These are phyloP conservation scores for Gandaritis pyraliata DNA, from an alignment of 2,888 invertebrate genomes.

Conservation along the genomic window DNA sequence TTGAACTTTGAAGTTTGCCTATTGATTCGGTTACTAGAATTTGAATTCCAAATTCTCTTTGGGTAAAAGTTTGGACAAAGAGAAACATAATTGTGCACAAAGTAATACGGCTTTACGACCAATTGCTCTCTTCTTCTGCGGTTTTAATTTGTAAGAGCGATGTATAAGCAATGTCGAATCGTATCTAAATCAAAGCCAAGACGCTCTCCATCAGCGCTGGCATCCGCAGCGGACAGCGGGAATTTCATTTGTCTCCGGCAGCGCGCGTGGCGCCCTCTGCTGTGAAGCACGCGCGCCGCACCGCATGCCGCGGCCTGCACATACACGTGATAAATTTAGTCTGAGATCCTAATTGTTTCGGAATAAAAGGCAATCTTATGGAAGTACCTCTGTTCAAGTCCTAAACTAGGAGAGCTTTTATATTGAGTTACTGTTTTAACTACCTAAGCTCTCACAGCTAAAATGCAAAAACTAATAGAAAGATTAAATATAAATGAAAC, in stretches of 20 bases:
- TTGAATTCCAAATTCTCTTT: not conserved
- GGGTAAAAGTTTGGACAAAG: not conserved
- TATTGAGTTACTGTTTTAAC: too few species aligned
- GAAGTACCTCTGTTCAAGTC: too few species aligned
- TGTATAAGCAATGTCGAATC: not conserved
- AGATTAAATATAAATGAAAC: too few species aligned
- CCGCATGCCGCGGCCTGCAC: not conserved
- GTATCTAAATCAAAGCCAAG: not conserved
- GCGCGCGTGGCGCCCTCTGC: constrained; percentile 5
- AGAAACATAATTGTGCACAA: not conserved
- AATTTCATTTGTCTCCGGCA: constrained; percentile 11
- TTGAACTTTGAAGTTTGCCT: constrained; percentile 7
- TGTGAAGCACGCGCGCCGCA: constrained; percentile 7
- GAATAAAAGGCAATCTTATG: too few species aligned
- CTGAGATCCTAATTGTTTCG: too few species aligned
- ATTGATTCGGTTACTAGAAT: not conserved
- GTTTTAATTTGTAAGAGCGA: not conserved
- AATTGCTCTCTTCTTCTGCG: not conserved
- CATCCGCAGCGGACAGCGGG: constrained; percentile 8
- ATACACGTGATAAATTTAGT: too few species aligned
- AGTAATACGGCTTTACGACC: too few species aligned
- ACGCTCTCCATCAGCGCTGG: constrained; percentile 5
- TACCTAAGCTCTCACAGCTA: too few species aligned
- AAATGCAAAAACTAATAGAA: too few species aligned
- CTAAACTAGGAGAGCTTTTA: too few species aligned